A percentile compares a stretch with the other conserved stretches of the same genome.
Conservation (phyloP, 2,797 vertebrate genomes). For the Dryobates pubescens region DNA sequence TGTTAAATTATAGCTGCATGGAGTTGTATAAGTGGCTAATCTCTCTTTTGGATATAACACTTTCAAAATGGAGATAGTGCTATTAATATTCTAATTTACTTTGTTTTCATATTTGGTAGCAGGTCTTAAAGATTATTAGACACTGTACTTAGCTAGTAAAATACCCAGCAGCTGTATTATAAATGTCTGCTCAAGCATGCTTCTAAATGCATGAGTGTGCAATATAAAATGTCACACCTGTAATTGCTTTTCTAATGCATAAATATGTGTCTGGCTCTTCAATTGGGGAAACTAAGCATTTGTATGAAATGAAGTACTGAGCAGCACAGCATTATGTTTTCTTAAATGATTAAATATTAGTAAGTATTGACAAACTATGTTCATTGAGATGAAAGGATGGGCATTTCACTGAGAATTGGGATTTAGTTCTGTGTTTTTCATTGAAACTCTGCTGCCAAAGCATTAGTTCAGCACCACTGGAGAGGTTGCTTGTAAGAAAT, state of each 20-base stretch:
- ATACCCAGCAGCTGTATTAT: neutral
- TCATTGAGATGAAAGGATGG: neutral
- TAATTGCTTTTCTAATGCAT: neutral
- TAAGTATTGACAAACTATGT: neutral
- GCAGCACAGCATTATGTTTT: neutral
- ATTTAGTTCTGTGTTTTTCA: neutral
- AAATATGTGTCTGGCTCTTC: neutral
- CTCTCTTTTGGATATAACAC: slow-evolving; percentile 22
- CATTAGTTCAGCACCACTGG: neutral
- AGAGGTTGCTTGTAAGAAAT: neutral
- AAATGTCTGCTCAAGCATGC: neutral
- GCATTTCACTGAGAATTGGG: neutral
- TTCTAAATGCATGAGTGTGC: neutral
- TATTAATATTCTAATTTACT: slow-evolving; percentile 41
- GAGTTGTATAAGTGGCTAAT: slow-evolving; percentile 26
- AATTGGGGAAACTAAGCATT: neutral
- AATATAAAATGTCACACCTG: neutral
- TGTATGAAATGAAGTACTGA: neutral
- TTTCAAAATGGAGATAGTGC: neutral
- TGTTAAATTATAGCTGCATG: neutral
- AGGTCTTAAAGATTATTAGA: slow-evolving; percentile 42
- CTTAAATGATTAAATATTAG: neutral
- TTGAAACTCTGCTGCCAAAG: neutral
- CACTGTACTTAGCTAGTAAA: neutral
- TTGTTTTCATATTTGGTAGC: slow-evolving; percentile 15